A percentile compares a stretch with the other conserved stretches of the same genome.
These are phyloP conservation scores for Coenobita brevimanus DNA, from an alignment of 1,140 invertebrate genomes.

Conservation along the genomic window DNA sequence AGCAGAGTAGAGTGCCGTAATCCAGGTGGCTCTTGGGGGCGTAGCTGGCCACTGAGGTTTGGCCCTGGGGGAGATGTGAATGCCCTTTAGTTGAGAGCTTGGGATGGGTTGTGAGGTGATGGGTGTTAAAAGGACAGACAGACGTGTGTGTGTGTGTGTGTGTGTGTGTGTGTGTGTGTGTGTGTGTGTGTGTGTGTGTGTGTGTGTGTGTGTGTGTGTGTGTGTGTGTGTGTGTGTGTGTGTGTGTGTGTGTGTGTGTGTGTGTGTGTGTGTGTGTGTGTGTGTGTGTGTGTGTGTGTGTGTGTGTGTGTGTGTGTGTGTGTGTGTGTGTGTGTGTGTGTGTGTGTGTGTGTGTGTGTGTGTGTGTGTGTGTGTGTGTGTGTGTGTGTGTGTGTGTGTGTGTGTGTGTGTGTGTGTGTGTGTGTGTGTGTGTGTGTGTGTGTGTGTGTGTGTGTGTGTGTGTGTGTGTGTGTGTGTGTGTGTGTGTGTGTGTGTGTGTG, in stretches of 20 bases:
- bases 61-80: no score
- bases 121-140: no score
- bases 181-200: conserved; percentile 9
- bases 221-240: no score
- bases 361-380: conserved; percentile 20
- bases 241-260: background rate
- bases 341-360: conserved; percentile 20
- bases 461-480: background rate
- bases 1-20: no score
- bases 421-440: background rate
- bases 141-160: no score
- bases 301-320: background rate
- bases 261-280: background rate
- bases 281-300: background rate
- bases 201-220: no score
- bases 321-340: conserved; percentile 20
- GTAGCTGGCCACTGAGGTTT: no score
- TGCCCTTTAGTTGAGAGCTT: no score
- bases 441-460: background rate
- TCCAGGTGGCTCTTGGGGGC: no score
- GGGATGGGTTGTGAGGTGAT: no score
- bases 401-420: no score
- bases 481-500: background rate
- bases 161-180: conserved; percentile 6
- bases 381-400: no score